phyloP scores from a whole-genome alignment of 2,113 vertebrate genomes.

The Lepus timidus region DNA sequence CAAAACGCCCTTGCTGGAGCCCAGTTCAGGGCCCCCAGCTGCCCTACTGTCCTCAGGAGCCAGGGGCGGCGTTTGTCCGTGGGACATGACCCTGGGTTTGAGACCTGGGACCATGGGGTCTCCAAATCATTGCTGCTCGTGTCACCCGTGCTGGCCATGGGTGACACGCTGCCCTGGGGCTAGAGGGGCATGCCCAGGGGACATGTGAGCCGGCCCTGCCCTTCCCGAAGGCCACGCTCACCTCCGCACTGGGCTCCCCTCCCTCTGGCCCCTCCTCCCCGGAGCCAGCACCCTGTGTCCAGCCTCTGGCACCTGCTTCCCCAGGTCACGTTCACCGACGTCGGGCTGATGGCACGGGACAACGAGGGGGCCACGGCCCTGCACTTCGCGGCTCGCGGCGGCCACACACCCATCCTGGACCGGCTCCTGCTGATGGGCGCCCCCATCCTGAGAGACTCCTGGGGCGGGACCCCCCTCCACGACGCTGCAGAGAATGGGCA shows the following conservation, averaged over 20 bases:
- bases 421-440: slow-evolving; percentile 89
- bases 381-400: slow-evolving; percentile 93
- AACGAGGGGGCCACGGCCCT: slow-evolving; percentile 91
- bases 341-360: slow-evolving; percentile 87
- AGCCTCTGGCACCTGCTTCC: background rate
- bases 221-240: background rate
- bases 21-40: background rate
- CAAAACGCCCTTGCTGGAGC: background rate
- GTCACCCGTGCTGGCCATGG: too few relatives aligned
- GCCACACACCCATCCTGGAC: slow-evolving; percentile 90
- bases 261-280: background rate
- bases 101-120: background rate
- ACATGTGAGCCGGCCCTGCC: too few relatives aligned
- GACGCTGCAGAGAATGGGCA: slow-evolving; percentile 93
- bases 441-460: slow-evolving; percentile 88
- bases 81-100: background rate
- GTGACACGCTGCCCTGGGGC: background rate
- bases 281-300: accelerated
- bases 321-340: slow-evolving; percentile 89
- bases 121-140: accelerated
- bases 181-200: accelerated
- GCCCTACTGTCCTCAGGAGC: background rate
- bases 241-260: background rate
- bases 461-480: slow-evolving; percentile 93
- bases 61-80: background rate